Base-by-base conservation (phyloP, 2,888 invertebrate species). In the Synanthedon formicaeformis region DNA sequence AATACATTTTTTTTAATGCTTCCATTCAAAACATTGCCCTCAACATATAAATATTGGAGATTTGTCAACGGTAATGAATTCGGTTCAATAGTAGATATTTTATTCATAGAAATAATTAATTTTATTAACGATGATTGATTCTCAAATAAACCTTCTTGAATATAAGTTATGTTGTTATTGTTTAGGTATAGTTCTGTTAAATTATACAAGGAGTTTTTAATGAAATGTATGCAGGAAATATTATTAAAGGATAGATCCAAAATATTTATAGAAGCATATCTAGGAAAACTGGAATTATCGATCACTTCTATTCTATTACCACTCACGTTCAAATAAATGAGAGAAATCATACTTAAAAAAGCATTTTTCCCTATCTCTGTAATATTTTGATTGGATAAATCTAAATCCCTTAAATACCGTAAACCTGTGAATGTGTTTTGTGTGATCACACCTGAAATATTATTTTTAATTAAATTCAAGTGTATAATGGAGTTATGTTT, bases 231-330 rank as follows among this genome's bases (percentile, higher is more conserved):
- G 53, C 61, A 49, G 1, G 58, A 51, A 45, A 86, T 55, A 11
- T 63, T 62, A 51, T 86, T 86, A 57, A 63, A 55, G 1, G 86
- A 84, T 1, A 85, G 23, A 57, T 85, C 82, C 55, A 84, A 64
- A 41, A 70, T 51, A 10, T 51, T 58, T 4, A 85, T 51, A 10
- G 64, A 57, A 34, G 34, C 51, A 48, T 60, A 57, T 41, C 67
- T 66, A 16, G 56, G 50, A 58, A 84, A 83, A 55, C 73, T 67
- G 0, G 63, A 55, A 34, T 67, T 69, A 50, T 74, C 73, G 5
- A 85, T 61, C 4, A 50, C 13, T 14, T 53, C 52, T 50, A 86
- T 78, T 51, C 51, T 50, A 55, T 86, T 86, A 18, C 48, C 63
- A 56, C 79, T 82, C 48, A 84, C 56, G 60, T 84, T 81, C 52